Percentiles rank a stretch among this genome's conserved stretches.
phyloP scores from a whole-genome alignment of 2,888 invertebrate genomes.

The Conomelus anceps region DNA sequence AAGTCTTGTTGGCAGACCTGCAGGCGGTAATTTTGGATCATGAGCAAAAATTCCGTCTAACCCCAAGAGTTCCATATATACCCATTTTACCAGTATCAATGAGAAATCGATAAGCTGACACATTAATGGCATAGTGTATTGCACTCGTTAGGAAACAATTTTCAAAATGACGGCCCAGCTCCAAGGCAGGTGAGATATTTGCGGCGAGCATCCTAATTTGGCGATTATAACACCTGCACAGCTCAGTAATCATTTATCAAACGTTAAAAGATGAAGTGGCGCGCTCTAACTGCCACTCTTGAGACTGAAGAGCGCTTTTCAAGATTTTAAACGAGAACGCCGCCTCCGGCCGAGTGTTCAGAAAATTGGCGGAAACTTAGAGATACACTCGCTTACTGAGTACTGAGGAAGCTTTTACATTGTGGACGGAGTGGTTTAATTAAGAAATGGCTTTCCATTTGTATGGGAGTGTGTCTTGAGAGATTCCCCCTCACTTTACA shows the following conservation, averaged over 20 bases:
- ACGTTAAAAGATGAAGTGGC: not conserved
- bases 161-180: not conserved
- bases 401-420: not conserved
- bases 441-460: not conserved
- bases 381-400: not conserved
- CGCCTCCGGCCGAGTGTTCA: not conserved
- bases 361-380: not conserved
- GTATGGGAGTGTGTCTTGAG: not conserved
- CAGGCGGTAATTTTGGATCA: too few species aligned
- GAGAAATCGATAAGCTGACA: too few species aligned
- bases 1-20: too few species aligned
- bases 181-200: not conserved
- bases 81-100: too few species aligned
- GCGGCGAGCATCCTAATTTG: not conserved
- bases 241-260: not conserved
- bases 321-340: not conserved
- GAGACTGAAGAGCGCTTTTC: not conserved
- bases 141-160: not conserved
- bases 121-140: too few species aligned
- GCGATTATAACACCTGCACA: not conserved
- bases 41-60: too few species aligned
- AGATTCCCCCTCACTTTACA: not conserved
- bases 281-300: not conserved
- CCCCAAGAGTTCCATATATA: too few species aligned
- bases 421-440: not conserved